Evolutionary conservation across 2,797 vertebrate species (phyloP), one percentile per base, ranked within the genome.

Genomic region (Gallinago stenura): DNA sequence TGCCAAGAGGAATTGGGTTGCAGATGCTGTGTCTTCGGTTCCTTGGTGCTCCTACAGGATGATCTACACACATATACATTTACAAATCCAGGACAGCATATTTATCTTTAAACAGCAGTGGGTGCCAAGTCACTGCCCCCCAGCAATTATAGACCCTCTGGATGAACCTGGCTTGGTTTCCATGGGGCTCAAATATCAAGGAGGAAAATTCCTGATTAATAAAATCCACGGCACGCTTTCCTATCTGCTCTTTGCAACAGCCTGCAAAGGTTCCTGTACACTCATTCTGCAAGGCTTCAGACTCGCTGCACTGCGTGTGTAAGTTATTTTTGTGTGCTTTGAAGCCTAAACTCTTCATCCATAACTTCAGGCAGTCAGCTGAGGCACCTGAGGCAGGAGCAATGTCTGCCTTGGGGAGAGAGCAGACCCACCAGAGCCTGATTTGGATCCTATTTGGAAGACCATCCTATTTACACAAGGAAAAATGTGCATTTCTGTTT

Each of bases 1-100:
- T 87, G 95, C 96, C 95, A 96, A 87, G 53, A 72, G 45, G 92
- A 83, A 78, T 93, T 81, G 37, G 50, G 62, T 96, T 96, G 79
- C 95, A 97, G 82, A 94, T 50, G 66, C 43, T 83, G 46, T 19
- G 46, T 54, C 57, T 79, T 89, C 7, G 10, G 71, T 89, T 92
- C 68, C 64, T 78, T 37, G 16, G 33, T 93, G 80, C 62, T 96
- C 62, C 33, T 20, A 45, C 24, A 95, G 65, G 43, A 76, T 88
- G 73, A 88, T 69, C 35, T 68, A 37, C 45, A 65, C 71, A 64
- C 41, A 58, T 10, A 53, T 4, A 41, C 3, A 31, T 89, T 95
- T 95, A 64, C 69, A 94, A 89, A 90, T 58, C 30, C 64, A 71
- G 53, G 70, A 46, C 21, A 89, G 28, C 0, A 0, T 60, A 94